Conservation (phyloP, 2,113 vertebrate species). For the Plectropomus leopardus region DNA sequence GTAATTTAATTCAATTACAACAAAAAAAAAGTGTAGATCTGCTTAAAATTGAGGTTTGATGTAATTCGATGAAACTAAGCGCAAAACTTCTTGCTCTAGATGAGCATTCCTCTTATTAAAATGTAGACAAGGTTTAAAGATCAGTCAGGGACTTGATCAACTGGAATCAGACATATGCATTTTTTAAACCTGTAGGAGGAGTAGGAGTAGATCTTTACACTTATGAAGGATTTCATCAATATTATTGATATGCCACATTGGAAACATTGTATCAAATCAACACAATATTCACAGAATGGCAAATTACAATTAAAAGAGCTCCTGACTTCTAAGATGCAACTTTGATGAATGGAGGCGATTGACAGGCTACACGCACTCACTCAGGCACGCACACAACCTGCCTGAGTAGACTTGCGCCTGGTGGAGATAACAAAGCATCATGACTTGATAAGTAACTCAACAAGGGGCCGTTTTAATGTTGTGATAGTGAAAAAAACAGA, state of each 20-base stretch:
- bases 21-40: background rate
- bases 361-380: background rate
- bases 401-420: too few species aligned
- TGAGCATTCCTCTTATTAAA: background rate
- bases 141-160: background rate
- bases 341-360: background rate
- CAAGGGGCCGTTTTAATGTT: background rate
- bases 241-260: too few species aligned
- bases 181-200: background rate
- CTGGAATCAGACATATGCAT: background rate
- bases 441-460: background rate
- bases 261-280: background rate
- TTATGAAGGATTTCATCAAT: too few species aligned
- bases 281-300: background rate
- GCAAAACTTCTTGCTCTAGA: background rate
- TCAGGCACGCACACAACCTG: too few species aligned
- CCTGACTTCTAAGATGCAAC: background rate
- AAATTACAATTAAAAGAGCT: background rate
- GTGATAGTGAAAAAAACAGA: too few species aligned
- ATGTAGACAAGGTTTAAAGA: background rate
- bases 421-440: background rate
- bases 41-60: background rate
- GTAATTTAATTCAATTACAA: constrained; percentile 67
- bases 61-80: background rate
- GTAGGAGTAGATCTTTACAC: background rate